Base-by-base conservation (phyloP, 2,113 vertebrate genomes). In the Sorex fumeus region DNA sequence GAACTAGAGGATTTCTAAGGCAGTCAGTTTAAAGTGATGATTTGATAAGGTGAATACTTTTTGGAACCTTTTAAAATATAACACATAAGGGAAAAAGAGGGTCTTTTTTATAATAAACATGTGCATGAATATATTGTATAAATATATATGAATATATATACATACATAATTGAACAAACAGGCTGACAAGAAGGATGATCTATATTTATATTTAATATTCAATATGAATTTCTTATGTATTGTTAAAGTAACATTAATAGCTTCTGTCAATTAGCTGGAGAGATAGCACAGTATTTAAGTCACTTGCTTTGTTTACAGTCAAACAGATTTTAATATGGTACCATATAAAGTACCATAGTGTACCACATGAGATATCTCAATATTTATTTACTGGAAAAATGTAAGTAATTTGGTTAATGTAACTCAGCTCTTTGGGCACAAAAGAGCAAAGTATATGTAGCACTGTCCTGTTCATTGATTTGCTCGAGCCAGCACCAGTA, bases 11-110 rank as follows among this genome's bases (percentile, higher is more conserved):
- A 91, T 84, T 94, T 74, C 60, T 75, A 79, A 92, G 4, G 0
- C 32, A 88, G 70, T 72, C 36, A 45, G 2, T 72, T 12, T 15
- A 62, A 86, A 57, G 28, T 80, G 16, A 89, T 84, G 80, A 72
- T 84, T 9, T n/a, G 23, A 91, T 93, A 95, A 83, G 53, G 75
- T 93, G 12, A 4, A 88, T 34, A 72, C 64, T 57, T 71, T 70
- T 34, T 30, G 11, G 32, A 87, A 91, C 28, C 82, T 50, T 4
- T 21, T 40, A 62, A 67, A 66, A 57, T 7, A 5, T 18, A 28
- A 1, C 2, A 53, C 57, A 69, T 10, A 71, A 83, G 4, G 28
- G 67, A 27, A 71, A 45, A 50, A 6, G 5, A 7, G 4, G 0
- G 1, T 19, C 0, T 76, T 66, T 60, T 50, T 50, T 50, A 50